Conservation (phyloP, 2,113 vertebrate genomes). For the Peromyscus leucopus region DNA sequence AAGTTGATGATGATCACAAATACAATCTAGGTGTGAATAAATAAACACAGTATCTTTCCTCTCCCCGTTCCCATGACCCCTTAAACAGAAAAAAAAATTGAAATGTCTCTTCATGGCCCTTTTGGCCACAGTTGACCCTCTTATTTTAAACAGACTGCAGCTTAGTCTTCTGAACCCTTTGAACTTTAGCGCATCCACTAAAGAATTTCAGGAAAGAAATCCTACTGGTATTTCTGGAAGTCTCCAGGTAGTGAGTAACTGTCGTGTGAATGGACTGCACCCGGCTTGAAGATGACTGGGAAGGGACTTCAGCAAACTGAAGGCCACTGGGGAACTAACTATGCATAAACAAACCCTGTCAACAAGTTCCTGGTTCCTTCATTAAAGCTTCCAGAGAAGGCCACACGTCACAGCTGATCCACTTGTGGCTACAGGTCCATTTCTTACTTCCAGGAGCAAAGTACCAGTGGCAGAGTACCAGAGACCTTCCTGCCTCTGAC, state of each 20-base stretch:
- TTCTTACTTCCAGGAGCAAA: not conserved
- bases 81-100: not conserved
- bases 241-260: not conserved
- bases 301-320: not conserved
- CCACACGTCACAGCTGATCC: not conserved
- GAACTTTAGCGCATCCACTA: not conserved
- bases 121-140: not conserved
- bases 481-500: no score
- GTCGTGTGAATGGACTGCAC: not conserved
- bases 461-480: not conserved
- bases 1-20: not conserved
- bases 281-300: no score
- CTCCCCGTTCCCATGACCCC: not conserved
- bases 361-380: not conserved
- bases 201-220: not conserved
- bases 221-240: not conserved
- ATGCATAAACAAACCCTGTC: not conserved
- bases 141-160: not conserved
- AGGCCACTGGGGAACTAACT: not conserved
- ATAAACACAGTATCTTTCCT: not conserved
- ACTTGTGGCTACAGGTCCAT: not conserved
- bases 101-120: not conserved
- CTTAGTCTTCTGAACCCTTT: not conserved
- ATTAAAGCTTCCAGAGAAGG: not conserved
- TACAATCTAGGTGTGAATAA: not conserved